Conservation (phyloP, 2,113 vertebrate species). For the Ariopsis seemanni region DNA sequence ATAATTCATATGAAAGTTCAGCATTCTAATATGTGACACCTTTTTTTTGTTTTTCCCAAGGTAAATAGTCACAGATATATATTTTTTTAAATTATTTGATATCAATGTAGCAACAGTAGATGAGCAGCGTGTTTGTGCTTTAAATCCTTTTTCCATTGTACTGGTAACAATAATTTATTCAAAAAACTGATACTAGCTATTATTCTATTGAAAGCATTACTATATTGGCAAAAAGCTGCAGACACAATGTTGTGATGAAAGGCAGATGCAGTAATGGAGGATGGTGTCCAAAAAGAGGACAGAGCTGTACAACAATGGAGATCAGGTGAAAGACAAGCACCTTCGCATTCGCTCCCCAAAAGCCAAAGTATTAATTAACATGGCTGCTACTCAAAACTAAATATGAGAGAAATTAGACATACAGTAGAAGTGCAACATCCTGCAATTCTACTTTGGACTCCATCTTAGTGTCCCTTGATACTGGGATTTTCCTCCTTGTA, state of each 20-base stretch:
- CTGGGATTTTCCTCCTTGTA: slow-evolving; percentile 36
- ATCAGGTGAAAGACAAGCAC: slow-evolving; percentile 86
- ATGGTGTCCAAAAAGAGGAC: slow-evolving; percentile 83
- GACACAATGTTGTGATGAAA: slow-evolving; percentile 91
- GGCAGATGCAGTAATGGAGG: slow-evolving; percentile 86
- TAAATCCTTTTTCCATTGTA: slow-evolving; percentile 94
- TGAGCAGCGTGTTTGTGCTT: slow-evolving; percentile 99
- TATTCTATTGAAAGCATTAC: slow-evolving; percentile 98
- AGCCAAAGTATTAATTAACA: slow-evolving; percentile 91
- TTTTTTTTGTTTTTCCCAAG: slow-evolving; percentile 81
- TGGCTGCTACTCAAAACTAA: slow-evolving; percentile 88
- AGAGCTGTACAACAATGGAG: slow-evolving; percentile 85
- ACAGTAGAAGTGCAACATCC: slow-evolving; percentile 77
- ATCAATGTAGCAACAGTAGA: slow-evolving; percentile 91
- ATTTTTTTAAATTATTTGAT: slow-evolving; percentile 80
- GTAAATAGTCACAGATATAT: slow-evolving; percentile 93
- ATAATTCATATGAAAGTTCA: slow-evolving; percentile 97
- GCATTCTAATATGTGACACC: slow-evolving; percentile 96
- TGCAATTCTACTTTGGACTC: slow-evolving; percentile 75
- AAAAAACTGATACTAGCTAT: slow-evolving; percentile 95
- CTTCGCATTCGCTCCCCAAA: slow-evolving; percentile 91
- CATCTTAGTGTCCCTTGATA: neutral
- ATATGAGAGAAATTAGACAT: slow-evolving; percentile 78
- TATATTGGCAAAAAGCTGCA: slow-evolving; percentile 98
- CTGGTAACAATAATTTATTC: slow-evolving; percentile 91